Base-by-base conservation (phyloP, 2,888 invertebrate genomes). In the Drosophila nigricruria region DNA sequence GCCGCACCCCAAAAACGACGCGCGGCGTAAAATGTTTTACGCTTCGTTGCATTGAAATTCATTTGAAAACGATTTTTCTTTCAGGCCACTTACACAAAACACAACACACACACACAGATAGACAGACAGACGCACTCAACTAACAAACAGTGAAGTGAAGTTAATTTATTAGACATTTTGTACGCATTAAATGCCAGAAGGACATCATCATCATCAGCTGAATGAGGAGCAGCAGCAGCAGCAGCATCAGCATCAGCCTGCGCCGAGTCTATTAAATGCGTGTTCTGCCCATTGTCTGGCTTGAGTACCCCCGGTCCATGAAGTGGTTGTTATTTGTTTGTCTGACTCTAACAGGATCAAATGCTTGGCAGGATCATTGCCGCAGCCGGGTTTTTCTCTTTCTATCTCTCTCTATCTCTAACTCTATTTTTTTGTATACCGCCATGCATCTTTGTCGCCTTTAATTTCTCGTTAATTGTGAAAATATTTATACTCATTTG, bases 1-100 rank as follows among this genome's bases (percentile, higher is more conserved):
- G 47, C 74, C 60, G 66, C 57, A 73, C 69, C 68, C 77, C 52
- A 58, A 50, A 45, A 54, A n/a, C 70, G 75, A 71, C 64, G 82
- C 65, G 67, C 81, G 87, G 90, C 90, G 79, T 90, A 56, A 90
- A 90, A 86, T 90, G 91, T 90, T 92, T 92, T 90, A 93, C 90
- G 93, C 92, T 91, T 91, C 90, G 91, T 89, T 92, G 92, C 84
- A 87, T 90, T 84, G 90, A 91, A 92, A 92, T 92, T 91, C 90
- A 92, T 92, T 92, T 91, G 85, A 88, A 88, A 92, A 91, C 91
- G 88, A 88, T 91, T 84, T 85, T 83, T 88, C 88, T 82, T 81
- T 81, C 79, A 83, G 73, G 79, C 89, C 90, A 89, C 86, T 89
- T 85, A 85, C 70, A 85, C 90, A 89, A 85, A 88, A 82, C 77